Evolutionary conservation across 2,113 vertebrate genomes (phyloP), one percentile per base, ranked within the genome.

Genomic region (Muntiacus muntjak): DNA sequence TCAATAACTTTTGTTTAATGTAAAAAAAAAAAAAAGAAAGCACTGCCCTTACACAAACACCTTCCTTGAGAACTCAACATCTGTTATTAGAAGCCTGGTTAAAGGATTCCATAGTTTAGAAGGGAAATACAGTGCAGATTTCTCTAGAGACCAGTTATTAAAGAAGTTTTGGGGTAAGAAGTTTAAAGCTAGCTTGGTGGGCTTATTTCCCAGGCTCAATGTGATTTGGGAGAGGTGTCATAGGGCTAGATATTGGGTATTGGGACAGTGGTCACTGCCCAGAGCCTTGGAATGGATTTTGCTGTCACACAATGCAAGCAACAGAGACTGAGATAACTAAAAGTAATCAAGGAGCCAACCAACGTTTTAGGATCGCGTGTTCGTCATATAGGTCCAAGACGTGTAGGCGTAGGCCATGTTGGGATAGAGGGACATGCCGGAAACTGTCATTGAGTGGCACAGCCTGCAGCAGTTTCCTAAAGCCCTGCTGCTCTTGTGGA

Each of bases 331-430:
- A 0, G 99, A 99, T 96, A 99, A 96, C 95, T 99, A 40, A 88
- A 99, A 99, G 96, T 99, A 99, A 97, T 99, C 99, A 13, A 99
- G 99, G 85, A 99, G 98, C 99, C 99, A 99, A 74, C 99, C 99
- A 91, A 99, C 99, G 7, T 99, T 99, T 98, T 99, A 99, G 15
- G 98, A 90, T 21, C 99, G 98, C 25, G 99, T 83, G 43, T 99
- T 99, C 99, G 99, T 99, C 99, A 99, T 99, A 98, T 99, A 99
- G 94, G 99, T 99, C 99, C 99, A 99, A 98, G 99, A 99, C 99
- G 99, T 99, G 89, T 99, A 99, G 55, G 99, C 99, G 33, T 99
- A 96, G 91, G 98, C 94, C 19, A 98, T 98, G 30, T 99, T 98
- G 0, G 99, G 99, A 98, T 99, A 99, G 4, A 99, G 98, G 96